Evolutionary conservation across 1,140 invertebrate genomes (phyloP), one percentile per base, ranked within the genome.

Genomic region (Drosophila lini): DNA sequence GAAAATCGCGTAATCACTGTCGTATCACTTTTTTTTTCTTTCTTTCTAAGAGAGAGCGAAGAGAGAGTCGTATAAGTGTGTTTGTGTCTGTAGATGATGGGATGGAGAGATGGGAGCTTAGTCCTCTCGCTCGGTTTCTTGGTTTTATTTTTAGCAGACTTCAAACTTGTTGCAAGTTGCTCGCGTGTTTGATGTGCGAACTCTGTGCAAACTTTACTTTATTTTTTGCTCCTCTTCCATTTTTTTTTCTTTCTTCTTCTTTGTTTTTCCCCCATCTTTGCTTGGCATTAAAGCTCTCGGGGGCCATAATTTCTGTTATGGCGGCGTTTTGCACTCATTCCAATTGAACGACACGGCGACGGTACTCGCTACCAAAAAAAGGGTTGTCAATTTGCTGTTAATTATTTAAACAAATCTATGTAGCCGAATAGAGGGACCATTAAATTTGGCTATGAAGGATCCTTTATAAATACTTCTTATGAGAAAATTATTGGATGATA

Each of bases 1-100:
- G 85, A 84, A 90, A 90, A 90, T 90, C 84, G 85, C 85, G 85
- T 89, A 89, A 89, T 89, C 86, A 90, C 85, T 89, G 85, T 89
- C 85, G 85, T 89, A 83, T 89, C 78, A 89, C 78, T 57, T 89
- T 74, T 80, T 86, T 80, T 68, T 74, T 61, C 10, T 28, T 28
- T 69, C 34, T 67, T 57, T 34, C 22, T 40, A 8, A 48, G 47
- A 68, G 65, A 69, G 65, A 69, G 65, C 38, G 5, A 40, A 32
- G 42, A 69, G 45, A 64, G 36, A 25, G 31, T 15, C 11, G 16
- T 16, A 11, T 48, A 62, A 25, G 11, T 15, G 15, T 19, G 28
- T 31, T 15, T 34, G 48, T 53, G 32, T 53, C 32, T 55, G 52
- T 38, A 55, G 32, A 25, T 13, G 31, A n/a, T 9, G 32, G 34